Evolutionary conservation across 2,888 invertebrate genomes (phyloP), one percentile per base, ranked within the genome.

Genomic region (Nemotelus nigrinus): DNA sequence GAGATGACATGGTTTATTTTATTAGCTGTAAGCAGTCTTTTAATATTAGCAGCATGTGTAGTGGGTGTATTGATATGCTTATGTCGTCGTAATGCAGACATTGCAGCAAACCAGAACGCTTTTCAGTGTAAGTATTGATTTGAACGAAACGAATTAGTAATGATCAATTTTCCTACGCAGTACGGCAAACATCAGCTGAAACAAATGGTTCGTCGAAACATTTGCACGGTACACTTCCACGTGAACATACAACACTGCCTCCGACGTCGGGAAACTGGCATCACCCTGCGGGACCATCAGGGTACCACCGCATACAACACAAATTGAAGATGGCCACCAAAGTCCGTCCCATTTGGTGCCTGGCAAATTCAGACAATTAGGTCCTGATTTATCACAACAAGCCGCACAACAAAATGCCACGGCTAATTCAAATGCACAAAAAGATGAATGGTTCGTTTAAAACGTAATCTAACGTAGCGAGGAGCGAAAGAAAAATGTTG

Each of bases 331-430:
- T 89, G 90, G 90, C 90, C 90, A 90, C 90, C 90, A 90, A 90
- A 89, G 93, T 94, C 95, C 95, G 94, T 95, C 95, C 94, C 94
- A 95, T 93, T 93, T 92, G 93, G 92, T 93, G 92, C 94, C 94
- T 94, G 93, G 95, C 92, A 94, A 94, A 92, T 93, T 92, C 90
- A 87, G 87, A 85, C 87, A 87, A 86, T 86, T 87, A 86, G 87
- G 87, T 87, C 88, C 87, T 84, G 87, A 87, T 86, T 85, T 87
- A 84, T 86, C 86, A 80, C 91, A 93, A 91, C 91, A 93, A 92
- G 91, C 90, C 81, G 82, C 83, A 90, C 91, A 91, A 88, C 91
- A 90, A 81, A 82, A 83, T 79, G 81, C 79, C 83, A 90, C 91
- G 91, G 90, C 90, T 90, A 90, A 90, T 90, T 91, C 93, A 92